Evolutionary conservation across 2,888 invertebrate genomes (phyloP).

Genomic region (Drosophila falleni): DNA sequence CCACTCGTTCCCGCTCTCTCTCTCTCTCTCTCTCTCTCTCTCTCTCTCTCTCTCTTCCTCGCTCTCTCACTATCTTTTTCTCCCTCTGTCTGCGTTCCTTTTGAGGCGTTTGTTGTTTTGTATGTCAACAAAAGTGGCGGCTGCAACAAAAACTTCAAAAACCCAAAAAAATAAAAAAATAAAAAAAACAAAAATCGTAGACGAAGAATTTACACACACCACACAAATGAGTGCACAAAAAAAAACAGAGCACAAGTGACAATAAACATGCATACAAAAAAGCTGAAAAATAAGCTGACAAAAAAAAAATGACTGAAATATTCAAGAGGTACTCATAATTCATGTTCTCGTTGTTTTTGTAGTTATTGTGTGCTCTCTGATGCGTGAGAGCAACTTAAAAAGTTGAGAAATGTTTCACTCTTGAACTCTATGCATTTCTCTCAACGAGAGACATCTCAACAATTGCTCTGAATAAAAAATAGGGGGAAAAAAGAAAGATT

Average conservation of each 20-base stretch:
- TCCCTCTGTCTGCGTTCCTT: slow-evolving; percentile 33
- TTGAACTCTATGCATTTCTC: slow-evolving; percentile 21
- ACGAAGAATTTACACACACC: no score
- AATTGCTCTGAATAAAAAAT: slow-evolving; percentile 9
- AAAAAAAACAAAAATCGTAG: background rate
- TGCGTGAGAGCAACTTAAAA: slow-evolving; percentile 61
- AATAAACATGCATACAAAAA: slow-evolving; percentile 45
- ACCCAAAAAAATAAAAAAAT: slow-evolving; percentile 13
- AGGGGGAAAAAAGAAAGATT: slow-evolving; percentile 10
- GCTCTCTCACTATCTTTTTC: background rate
- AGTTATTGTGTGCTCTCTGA: slow-evolving; percentile 25
- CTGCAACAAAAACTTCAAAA: slow-evolving; percentile 46
- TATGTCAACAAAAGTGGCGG: slow-evolving; percentile 69
- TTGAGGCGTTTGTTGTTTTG: slow-evolving; percentile 56
- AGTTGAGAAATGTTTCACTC: slow-evolving; percentile 41
- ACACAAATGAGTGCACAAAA: slow-evolving; percentile 15
- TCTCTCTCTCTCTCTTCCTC: background rate
- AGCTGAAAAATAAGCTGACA: slow-evolving; percentile 13
- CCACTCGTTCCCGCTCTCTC: background rate
- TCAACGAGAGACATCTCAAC: slow-evolving; percentile 22
- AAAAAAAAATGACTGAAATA: slow-evolving; percentile 37
- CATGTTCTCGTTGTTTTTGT: slow-evolving; percentile 11
- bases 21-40: background rate
- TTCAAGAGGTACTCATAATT: slow-evolving; percentile 70
- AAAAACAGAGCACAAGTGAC: slow-evolving; percentile 59